phyloP scores from a whole-genome alignment of 2,113 vertebrate species.

The Spea bombifrons region DNA sequence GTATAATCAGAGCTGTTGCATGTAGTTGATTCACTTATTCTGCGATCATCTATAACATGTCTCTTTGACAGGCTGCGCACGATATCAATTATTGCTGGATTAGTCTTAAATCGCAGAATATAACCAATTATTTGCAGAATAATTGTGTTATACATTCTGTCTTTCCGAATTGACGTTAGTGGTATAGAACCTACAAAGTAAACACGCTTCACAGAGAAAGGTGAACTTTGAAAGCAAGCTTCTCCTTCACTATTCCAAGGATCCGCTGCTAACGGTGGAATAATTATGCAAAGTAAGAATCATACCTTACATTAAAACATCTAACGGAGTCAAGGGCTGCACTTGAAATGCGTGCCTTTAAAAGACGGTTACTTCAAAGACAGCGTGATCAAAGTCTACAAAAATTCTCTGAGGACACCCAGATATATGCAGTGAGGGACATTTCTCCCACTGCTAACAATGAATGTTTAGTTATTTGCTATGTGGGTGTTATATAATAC shows the following conservation, averaged over 20 bases:
- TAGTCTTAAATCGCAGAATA: neutral
- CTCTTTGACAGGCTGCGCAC: too few relatives aligned
- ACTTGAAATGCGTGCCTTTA: constrained; percentile 72
- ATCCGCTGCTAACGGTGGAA: constrained; percentile 58
- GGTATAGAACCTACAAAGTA: constrained; percentile 34
- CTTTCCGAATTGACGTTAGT: neutral
- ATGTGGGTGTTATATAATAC: constrained; percentile 58
- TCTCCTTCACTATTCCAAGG: constrained; percentile 53
- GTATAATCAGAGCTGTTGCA: too few relatives aligned
- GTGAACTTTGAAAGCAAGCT: constrained; percentile 49
- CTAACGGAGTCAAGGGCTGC: constrained; percentile 69
- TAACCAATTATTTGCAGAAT: neutral
- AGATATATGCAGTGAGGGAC: constrained; percentile 64
- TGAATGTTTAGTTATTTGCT: constrained; percentile 70
- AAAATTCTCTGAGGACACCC: constrained; percentile 69
- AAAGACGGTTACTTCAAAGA: constrained; percentile 82
- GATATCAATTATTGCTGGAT: neutral
- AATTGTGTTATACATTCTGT: neutral
- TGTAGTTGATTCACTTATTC: too few relatives aligned
- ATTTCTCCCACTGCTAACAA: constrained; percentile 69
- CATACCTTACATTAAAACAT: constrained; percentile 62
- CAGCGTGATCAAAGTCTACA: constrained; percentile 79
- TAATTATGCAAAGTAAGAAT: constrained; percentile 72
- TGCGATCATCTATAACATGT: too few relatives aligned
- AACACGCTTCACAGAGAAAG: constrained; percentile 37